A percentile compares a stretch with the other conserved stretches of the same genome.
These are phyloP conservation scores for Tromatobia lineatoria DNA, from an alignment of 2,888 invertebrate species.

Conservation along the genomic window DNA sequence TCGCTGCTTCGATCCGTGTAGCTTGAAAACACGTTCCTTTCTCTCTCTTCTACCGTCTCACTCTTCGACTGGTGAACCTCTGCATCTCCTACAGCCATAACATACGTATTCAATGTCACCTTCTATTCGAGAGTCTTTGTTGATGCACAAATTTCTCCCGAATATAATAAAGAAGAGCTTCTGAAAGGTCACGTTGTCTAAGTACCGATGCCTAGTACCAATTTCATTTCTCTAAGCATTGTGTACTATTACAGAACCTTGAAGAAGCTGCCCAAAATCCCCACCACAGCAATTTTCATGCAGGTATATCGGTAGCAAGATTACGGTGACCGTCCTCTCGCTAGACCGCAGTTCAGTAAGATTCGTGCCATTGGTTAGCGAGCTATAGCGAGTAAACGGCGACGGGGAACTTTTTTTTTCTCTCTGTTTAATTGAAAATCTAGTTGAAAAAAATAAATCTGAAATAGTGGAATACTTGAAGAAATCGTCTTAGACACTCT, in stretches of 20 bases:
- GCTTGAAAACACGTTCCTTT: conserved; percentile 21
- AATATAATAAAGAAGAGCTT: not conserved
- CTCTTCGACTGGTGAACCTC: not conserved
- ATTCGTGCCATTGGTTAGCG: conserved; percentile 27
- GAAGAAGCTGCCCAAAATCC: conserved; percentile 19
- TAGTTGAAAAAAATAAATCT: too few relatives aligned
- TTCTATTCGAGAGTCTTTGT: not conserved
- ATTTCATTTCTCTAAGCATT: not conserved
- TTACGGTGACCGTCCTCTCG: conserved; percentile 11
- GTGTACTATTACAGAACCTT: not conserved
- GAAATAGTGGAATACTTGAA: not conserved
- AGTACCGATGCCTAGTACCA: not conserved
- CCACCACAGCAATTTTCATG: conserved; percentile 7
- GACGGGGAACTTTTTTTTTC: too few relatives aligned
- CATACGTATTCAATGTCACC: not conserved
- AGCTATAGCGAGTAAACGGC: not conserved
- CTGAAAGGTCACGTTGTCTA: not conserved
- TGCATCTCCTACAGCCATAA: not conserved
- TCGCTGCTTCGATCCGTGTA: not conserved
- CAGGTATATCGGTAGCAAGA: conserved; percentile 18
- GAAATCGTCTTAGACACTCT: not conserved
- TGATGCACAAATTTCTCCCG: not conserved
- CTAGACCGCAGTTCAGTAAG: conserved; percentile 29
- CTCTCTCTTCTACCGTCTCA: not conserved
- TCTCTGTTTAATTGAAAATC: not conserved